Conservation (phyloP, 2,888 invertebrate species). For the Nomada flava region DNA sequence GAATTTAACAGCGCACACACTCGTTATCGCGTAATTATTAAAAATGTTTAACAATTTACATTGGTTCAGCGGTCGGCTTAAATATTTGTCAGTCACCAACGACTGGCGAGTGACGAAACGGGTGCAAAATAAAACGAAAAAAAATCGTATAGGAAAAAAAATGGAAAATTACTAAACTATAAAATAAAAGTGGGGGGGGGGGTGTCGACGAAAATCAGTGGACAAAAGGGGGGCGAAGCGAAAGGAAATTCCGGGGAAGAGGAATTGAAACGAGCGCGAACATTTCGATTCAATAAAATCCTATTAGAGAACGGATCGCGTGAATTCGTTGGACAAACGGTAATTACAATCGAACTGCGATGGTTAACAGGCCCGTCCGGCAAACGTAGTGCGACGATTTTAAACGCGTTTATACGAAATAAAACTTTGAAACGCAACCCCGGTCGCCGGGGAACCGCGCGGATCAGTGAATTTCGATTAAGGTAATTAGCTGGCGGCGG, state of each 20-base stretch:
- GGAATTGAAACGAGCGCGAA: conserved; percentile 49
- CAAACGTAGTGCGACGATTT: conserved; percentile 18
- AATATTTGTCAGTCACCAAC: conserved; percentile 55
- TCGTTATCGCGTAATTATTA: conserved; percentile 45
- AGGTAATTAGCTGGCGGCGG: conserved; percentile 40
- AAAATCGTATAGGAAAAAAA: background rate
- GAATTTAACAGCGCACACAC: background rate
- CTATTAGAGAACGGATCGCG: conserved; percentile 59
- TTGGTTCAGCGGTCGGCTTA: conserved; percentile 45
- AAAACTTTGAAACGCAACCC: conserved; percentile 52
- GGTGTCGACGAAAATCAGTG: background rate
- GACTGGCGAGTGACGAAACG: conserved; percentile 9
- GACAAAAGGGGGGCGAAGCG: background rate
- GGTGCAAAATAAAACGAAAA: background rate
- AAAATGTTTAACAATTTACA: conserved; percentile 10
- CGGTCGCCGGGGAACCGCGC: conserved; percentile 6
- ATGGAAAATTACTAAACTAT: background rate
- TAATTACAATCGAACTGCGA: conserved; percentile 58
- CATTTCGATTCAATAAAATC: conserved; percentile 66
- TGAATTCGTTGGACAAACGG: conserved; percentile 61
- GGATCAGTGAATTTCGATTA: conserved; percentile 46
- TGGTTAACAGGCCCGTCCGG: background rate
- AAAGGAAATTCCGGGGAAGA: background rate
- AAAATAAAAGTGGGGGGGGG: background rate
- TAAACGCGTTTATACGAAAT: conserved; percentile 58